Base-by-base conservation (phyloP, 2,113 vertebrate genomes). In the Anolis carolinensis region DNA sequence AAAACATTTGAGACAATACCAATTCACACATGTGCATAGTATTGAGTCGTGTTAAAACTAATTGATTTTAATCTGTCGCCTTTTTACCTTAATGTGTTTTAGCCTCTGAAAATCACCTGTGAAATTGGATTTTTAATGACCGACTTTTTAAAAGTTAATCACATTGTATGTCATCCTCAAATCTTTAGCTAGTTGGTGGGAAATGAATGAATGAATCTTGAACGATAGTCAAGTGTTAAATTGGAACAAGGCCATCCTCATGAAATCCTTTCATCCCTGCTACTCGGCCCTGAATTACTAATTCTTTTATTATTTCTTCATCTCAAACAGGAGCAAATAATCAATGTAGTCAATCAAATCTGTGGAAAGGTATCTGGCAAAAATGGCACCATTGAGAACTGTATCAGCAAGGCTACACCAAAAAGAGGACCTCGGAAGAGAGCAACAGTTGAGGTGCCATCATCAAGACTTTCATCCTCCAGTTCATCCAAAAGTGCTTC, bases 321-420 rank as follows among this genome's bases (percentile, higher is more conserved):
- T 88, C 73, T 89, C 0, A 3, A 71, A 88, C 95, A 99, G 99
- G 98, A 99, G 94, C 98, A 99, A 95, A 99, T 99, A 89, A 97
- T 98, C 96, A 98, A 96, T 93, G 94, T 99, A 95, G 98, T 99
- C 96, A 98, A 97, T 96, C 98, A 99, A 95, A 98, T 99, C 94
- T 98, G 98, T 86, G 98, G 98, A 85, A 98, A 98, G 93, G 98
- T 97, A 91, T 95, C 97, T 93, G 94, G 96, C 86, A 99, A 97
- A 94, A 98, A 96, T 1, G 95, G 95, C 89, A 96, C 91, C 95
- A 95, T 96, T 89, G 98, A 97, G 94, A 97, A 97, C 89, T 96
- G 96, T 95, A 94, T 97, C 91, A 95, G 95, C 94, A 99, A 98
- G 96, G 95, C 96, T 48, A 96, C 98, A 92, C 97, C 97, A 96